phyloP scores from a whole-genome alignment of 2,888 invertebrate genomes.

The Rhodophaea formosa region DNA sequence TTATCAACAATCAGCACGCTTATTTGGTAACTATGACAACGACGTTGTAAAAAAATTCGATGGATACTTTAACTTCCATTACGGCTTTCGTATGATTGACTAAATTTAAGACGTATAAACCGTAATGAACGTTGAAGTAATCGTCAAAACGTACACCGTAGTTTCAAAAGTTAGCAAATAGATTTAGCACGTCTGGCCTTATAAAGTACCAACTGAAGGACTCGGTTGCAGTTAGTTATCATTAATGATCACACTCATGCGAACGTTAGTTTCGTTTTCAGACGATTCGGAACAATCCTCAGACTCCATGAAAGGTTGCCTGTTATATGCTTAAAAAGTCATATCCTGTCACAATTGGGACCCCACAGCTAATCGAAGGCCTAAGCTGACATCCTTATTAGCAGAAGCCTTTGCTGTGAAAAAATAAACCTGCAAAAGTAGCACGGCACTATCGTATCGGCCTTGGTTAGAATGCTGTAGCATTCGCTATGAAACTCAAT shows the following conservation, averaged over 20 bases:
- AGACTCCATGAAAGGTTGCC: conserved; percentile 15
- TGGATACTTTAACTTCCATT: too few relatives aligned
- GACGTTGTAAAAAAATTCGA: too few relatives aligned
- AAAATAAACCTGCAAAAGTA: conserved; percentile 49
- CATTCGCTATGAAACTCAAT: conserved; percentile 51
- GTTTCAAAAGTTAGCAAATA: too few relatives aligned
- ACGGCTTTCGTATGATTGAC: too few relatives aligned
- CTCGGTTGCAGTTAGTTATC: conserved; percentile 37
- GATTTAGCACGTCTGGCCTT: too few relatives aligned
- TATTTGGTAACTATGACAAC: too few relatives aligned
- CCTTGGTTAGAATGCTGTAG: conserved; percentile 37
- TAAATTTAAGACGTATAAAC: too few relatives aligned
- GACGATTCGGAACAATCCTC: conserved; percentile 10
- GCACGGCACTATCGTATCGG: conserved; percentile 44
- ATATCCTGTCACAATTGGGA: conserved; percentile 56
- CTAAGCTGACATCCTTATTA: conserved; percentile 61
- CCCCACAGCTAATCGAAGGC: conserved; percentile 45
- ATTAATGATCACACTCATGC: conserved; percentile 67
- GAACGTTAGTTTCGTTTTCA: conserved; percentile 41
- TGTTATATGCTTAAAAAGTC: conserved; percentile 33
- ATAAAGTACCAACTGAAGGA: conserved; percentile 23
- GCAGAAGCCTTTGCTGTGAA: conserved; percentile 62
- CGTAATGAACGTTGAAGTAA: too few relatives aligned
- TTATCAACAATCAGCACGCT: conserved; percentile 22
- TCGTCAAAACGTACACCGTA: too few relatives aligned